phyloP scores from a whole-genome alignment of 37 sponge, comb jelly and placozoan species.

The Oopsacas minuta region DNA sequence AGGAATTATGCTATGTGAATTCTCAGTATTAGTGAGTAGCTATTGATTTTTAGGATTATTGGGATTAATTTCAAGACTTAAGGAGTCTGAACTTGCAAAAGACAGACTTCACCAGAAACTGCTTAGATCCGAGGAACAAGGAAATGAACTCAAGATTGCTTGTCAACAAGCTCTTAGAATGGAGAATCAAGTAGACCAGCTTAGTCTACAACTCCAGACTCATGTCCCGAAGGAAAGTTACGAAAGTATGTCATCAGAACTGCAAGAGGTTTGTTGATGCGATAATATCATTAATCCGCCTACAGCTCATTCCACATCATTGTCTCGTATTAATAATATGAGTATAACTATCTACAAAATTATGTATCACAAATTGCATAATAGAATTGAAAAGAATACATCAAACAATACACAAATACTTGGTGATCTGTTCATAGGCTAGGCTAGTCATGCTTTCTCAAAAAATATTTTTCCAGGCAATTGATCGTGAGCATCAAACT shows the following conservation, averaged over 20 bases:
- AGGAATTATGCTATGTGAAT: no score
- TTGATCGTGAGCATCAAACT: not conserved
- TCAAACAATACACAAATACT: no score
- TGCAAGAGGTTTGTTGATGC: not conserved
- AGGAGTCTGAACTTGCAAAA: not conserved
- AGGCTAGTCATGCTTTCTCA: no score
- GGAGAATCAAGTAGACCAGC: not conserved
- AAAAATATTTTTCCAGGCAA: not conserved
- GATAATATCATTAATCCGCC: not conserved
- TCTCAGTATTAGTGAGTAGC: no score
- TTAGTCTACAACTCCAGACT: not conserved
- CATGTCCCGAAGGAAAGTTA: not conserved
- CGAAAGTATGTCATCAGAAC: not conserved
- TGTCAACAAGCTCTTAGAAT: conserved; percentile 8
- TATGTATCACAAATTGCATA: no score
- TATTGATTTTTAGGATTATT: not conserved
- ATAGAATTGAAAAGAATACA: no score
- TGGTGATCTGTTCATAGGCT: no score
- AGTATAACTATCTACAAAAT: no score
- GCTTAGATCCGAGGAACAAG: not conserved
- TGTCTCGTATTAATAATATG: no score
- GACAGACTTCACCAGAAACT: not conserved
- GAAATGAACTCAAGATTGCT: not conserved
- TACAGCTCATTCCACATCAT: no score
- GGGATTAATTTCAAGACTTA: not conserved